phyloP scores from a whole-genome alignment of 2,113 vertebrate genomes.

The Sander lucioperca region DNA sequence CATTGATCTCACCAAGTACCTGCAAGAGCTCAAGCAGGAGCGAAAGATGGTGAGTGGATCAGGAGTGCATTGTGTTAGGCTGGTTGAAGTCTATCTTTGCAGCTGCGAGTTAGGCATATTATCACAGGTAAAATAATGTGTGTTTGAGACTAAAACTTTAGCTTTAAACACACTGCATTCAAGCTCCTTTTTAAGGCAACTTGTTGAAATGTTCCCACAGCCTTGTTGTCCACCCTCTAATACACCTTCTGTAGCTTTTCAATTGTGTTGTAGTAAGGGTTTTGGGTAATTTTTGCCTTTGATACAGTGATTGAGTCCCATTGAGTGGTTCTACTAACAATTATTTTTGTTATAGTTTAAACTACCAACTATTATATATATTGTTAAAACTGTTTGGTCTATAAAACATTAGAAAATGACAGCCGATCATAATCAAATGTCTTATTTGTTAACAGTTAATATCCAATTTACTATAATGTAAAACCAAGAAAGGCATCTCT shows the following conservation, averaged over 20 bases:
- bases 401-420: neutral
- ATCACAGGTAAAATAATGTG: neutral
- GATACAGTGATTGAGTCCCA: neutral
- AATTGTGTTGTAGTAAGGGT: neutral
- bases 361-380: neutral
- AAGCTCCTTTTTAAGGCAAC: neutral
- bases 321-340: neutral
- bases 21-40: conserved; percentile 91
- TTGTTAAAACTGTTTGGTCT: neutral
- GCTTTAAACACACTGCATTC: neutral
- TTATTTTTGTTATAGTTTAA: neutral
- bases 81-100: neutral
- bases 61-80: neutral
- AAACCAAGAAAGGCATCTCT: neutral
- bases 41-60: conserved; percentile 86
- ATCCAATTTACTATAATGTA: no score
- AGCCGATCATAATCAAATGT: neutral
- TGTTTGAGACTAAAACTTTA: neutral
- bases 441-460: neutral
- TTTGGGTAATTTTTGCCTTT: neutral
- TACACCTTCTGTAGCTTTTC: neutral
- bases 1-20: conserved; percentile 89
- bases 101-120: neutral
- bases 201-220: neutral
- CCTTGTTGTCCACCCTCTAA: neutral